These are phyloP conservation scores for Sakesphorus luctuosus DNA, from an alignment of 2,113 vertebrate genomes.

Conservation along the genomic window DNA sequence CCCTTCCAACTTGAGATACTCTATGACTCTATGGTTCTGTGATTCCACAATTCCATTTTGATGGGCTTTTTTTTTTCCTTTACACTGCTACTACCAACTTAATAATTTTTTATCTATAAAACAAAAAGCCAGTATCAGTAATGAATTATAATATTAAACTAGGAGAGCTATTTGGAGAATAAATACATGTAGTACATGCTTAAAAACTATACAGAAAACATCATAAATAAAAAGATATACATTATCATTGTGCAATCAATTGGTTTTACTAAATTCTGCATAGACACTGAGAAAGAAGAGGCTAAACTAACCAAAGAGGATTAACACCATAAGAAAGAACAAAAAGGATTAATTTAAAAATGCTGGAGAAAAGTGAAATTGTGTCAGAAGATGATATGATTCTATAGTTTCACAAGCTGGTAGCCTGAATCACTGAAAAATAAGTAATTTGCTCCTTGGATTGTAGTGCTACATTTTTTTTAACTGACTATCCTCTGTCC, in stretches of 20 bases:
- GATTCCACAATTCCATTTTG: neutral
- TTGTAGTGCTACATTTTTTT: neutral
- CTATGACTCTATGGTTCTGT: neutral
- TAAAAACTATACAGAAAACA: neutral
- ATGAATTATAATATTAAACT: neutral
- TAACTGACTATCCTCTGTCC: neutral
- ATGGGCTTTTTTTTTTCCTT: neutral
- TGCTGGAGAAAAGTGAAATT: neutral
- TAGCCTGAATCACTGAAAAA: constrained; percentile 8
- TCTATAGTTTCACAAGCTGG: neutral
- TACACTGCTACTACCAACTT: neutral
- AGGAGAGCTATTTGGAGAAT: neutral
- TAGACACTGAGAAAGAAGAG: neutral
- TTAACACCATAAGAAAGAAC: neutral
- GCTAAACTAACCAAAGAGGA: neutral
- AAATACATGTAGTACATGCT: neutral
- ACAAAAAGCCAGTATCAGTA: neutral
- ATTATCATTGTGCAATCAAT: neutral
- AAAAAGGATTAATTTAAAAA: neutral
- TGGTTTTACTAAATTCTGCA: neutral
- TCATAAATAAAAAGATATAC: neutral
- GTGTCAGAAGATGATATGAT: neutral
- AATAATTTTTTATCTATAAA: neutral
- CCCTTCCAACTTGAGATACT: neutral
- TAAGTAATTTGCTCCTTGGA: neutral